Conservation (phyloP, 2,888 invertebrate species). For the Trachelus troglodyta region DNA sequence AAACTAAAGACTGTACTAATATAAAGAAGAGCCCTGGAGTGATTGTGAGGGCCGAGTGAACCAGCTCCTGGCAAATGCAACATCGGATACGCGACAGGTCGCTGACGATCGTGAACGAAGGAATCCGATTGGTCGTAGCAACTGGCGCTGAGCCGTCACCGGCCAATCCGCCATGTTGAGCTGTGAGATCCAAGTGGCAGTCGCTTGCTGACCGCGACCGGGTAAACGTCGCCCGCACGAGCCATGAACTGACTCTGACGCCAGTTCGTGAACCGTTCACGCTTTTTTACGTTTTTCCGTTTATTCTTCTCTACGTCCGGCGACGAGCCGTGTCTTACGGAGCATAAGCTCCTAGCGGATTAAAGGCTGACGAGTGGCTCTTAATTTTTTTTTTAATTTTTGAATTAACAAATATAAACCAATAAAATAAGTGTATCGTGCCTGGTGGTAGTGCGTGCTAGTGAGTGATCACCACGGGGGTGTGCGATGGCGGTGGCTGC, state of each 20-base stretch:
- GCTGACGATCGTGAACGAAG: conserved; percentile 13
- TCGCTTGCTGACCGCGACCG: conserved; percentile 65
- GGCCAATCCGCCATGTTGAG: conserved; percentile 36
- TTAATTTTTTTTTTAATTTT: conserved; percentile 1
- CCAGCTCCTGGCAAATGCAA: conserved; percentile 3
- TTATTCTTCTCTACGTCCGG: not conserved
- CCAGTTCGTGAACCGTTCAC: conserved; percentile 24
- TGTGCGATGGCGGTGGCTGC: conserved; percentile 59
- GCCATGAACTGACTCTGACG: conserved; percentile 49
- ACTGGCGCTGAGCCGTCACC: conserved; percentile 21
- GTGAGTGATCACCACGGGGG: conserved; percentile 40
- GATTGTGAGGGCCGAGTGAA: conserved; percentile 4
- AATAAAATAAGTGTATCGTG: conserved; percentile 7
- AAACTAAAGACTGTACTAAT: not conserved
- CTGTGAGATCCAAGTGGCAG: conserved; percentile 45
- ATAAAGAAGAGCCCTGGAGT: not conserved
- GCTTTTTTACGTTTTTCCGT: conserved; percentile 1
- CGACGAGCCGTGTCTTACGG: not conserved
- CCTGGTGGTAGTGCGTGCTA: conserved; percentile 19
- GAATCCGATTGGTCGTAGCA: conserved; percentile 19
- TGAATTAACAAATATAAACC: not conserved
- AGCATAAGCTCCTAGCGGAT: not conserved
- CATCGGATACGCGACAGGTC: not conserved
- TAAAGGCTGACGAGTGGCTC: conserved; percentile 1
- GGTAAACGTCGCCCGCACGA: conserved; percentile 48